phyloP scores from a whole-genome alignment of 2,113 vertebrate species.

The Equus quagga region DNA sequence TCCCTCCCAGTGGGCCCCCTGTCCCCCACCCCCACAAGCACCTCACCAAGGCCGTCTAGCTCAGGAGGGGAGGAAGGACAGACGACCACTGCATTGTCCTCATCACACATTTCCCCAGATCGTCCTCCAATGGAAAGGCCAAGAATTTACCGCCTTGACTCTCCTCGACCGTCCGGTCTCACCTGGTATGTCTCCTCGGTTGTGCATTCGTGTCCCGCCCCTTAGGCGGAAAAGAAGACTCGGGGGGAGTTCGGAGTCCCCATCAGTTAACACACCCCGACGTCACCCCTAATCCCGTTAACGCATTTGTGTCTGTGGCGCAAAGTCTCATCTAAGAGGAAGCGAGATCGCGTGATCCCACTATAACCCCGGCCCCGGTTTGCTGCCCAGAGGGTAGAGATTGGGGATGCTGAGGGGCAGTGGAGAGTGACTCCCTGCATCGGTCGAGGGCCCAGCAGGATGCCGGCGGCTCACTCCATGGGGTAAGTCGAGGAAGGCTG shows the following conservation, averaged over 20 bases:
- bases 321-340: neutral
- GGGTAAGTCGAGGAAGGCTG: neutral
- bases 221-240: rapidly evolving
- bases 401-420: rapidly evolving
- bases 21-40: rapidly evolving
- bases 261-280: rapidly evolving
- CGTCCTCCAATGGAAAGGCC: too few relatives aligned
- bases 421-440: rapidly evolving
- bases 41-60: rapidly evolving
- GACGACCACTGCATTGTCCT: rapidly evolving
- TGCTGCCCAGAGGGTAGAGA: rapidly evolving
- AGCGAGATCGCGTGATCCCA: rapidly evolving
- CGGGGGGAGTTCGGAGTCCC: rapidly evolving
- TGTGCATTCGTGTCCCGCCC: rapidly evolving
- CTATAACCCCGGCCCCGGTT: too few relatives aligned
- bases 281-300: neutral
- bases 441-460: rapidly evolving
- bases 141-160: rapidly evolving
- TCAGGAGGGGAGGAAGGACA: neutral
- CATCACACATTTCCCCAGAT: neutral
- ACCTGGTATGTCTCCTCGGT: rapidly evolving
- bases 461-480: rapidly evolving
- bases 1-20: neutral
- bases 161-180: neutral
- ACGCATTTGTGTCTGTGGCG: neutral